Evolutionary conservation across 2,888 invertebrate species (phyloP).

Genomic region (Periphyllus acericola): DNA sequence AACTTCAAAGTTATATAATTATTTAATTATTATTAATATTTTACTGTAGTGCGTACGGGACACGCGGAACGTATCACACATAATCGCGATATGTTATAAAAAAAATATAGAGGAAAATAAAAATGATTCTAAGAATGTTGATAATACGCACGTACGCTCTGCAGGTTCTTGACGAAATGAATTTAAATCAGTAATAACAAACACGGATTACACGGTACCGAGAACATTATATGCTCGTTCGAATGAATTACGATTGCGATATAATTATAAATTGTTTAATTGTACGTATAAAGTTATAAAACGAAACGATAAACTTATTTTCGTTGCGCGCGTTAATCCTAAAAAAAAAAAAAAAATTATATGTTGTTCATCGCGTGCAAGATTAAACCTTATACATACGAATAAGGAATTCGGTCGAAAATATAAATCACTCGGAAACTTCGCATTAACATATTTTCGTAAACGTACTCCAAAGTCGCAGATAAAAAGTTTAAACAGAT

Average conservation of each 20-base stretch:
- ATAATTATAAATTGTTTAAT: background rate
- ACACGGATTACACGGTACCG: background rate
- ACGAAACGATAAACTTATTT: background rate
- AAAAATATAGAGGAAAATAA: too few relatives aligned
- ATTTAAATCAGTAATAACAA: background rate
- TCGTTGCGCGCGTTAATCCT: background rate
- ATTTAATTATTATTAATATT: background rate
- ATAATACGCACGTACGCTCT: background rate
- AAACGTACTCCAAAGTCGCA: background rate
- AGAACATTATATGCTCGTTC: background rate
- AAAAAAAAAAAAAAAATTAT: background rate
- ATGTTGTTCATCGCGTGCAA: background rate
- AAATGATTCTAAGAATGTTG: too few relatives aligned
- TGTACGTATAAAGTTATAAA: background rate
- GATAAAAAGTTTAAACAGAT: conserved; percentile 26
- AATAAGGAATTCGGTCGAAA: conserved; percentile 1
- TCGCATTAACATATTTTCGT: conserved; percentile 32
- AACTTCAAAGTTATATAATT: background rate
- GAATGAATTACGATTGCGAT: background rate
- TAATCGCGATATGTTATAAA: too few relatives aligned
- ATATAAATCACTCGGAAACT: background rate
- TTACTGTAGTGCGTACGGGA: background rate
- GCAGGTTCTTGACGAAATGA: background rate
- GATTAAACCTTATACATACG: background rate
- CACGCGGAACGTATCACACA: background rate